Evolutionary conservation across 2,113 vertebrate species (phyloP).

Genomic region (Tragelaphus strepsiceros): DNA sequence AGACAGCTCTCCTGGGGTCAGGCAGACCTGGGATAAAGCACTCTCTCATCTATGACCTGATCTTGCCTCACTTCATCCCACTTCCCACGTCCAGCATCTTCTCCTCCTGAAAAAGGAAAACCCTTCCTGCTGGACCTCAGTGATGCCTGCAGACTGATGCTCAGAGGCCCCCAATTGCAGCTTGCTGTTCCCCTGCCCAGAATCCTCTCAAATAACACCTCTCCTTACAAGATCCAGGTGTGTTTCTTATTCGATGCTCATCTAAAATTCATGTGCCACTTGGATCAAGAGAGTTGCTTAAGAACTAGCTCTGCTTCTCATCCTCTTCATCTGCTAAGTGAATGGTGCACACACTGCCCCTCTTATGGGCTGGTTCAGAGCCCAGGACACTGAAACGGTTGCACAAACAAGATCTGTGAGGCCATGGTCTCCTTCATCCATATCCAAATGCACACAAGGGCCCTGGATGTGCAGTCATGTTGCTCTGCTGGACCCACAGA

Average conservation of each 20-base stretch:
- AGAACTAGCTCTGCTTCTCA: not conserved
- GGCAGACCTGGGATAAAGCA: not conserved
- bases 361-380: rapidly evolving
- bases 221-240: not conserved
- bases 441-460: rapidly evolving
- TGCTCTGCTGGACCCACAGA: rapidly evolving
- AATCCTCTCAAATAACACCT: rapidly evolving
- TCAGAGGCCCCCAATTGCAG: rapidly evolving
- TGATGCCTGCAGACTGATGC: rapidly evolving
- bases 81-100: not conserved
- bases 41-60: not conserved
- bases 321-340: rapidly evolving
- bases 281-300: not conserved
- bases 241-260: not conserved
- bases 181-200: rapidly evolving
- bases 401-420: rapidly evolving
- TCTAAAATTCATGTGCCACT: rapidly evolving
- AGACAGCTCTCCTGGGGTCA: not conserved
- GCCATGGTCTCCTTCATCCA: rapidly evolving
- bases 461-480: rapidly evolving
- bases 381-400: rapidly evolving
- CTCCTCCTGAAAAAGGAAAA: not conserved
- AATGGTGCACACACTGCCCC: rapidly evolving
- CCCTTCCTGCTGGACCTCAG: not conserved
- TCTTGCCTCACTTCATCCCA: too few relatives aligned